phyloP scores from a whole-genome alignment of 2,113 vertebrate species.

The Crotalus viridis region DNA sequence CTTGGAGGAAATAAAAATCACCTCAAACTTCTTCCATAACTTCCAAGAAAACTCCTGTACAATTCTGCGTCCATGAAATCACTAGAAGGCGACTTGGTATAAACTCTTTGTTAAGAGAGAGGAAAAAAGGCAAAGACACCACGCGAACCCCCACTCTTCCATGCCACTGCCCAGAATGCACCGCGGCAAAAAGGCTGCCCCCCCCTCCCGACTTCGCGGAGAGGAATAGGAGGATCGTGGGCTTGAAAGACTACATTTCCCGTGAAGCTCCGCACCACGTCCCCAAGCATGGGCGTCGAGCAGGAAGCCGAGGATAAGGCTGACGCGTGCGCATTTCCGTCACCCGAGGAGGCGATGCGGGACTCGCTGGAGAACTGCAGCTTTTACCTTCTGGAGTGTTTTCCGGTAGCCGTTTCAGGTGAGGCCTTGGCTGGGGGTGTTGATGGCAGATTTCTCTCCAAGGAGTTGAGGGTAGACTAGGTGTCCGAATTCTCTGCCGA shows the following conservation, averaged over 20 bases:
- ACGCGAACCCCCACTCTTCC: accelerated
- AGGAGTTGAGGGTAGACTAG: background rate
- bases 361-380: accelerated
- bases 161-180: background rate
- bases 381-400: background rate
- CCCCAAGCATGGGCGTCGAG: background rate
- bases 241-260: background rate
- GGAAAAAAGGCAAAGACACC: background rate
- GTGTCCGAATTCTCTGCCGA: background rate
- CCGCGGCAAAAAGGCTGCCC: background rate
- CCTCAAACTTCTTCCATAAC: background rate
- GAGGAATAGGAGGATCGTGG: background rate
- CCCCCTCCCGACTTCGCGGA: too few relatives aligned
- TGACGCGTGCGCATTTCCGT: background rate
- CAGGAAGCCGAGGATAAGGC: background rate
- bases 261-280: background rate
- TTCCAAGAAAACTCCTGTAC: background rate
- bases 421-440: background rate
- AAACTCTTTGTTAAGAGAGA: background rate
- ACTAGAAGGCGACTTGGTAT: background rate
- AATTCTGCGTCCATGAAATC: background rate
- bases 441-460: background rate
- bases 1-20: background rate
- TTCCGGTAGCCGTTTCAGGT: background rate
- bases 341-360: background rate